Base-by-base conservation (phyloP, 1,140 invertebrate species). In the Drosophila persimilis region DNA sequence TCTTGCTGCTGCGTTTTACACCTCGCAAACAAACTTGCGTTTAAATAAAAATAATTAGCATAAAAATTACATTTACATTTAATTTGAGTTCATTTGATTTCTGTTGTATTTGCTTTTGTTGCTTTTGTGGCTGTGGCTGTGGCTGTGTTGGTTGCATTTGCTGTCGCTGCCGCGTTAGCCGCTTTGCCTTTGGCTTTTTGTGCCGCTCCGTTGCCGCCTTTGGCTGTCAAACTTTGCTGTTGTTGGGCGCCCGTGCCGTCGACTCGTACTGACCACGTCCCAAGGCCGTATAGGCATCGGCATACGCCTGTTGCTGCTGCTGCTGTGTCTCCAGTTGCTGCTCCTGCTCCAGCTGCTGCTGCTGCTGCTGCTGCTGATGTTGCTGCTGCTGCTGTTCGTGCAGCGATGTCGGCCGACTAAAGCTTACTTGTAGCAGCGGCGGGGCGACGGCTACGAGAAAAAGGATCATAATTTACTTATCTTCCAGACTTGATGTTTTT, bases 201-300 rank as follows among this genome's bases (percentile, higher is more conserved):
- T 81, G 74, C 54, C 79, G 79, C 74, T 83, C 79, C 70, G 62
- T 45, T 44, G 53, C 59, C 26, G 52, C 53, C 83, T 80, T 89
- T 80, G 84, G 76, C 77, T 91, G 92, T 94, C 93, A 94, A 90
- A 93, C 93, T 90, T 94, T 94, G 55, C 61, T 83, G 47, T 77
- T 83, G 73, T 67, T 73, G 60, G 92, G 93, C 92, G 83, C 73
- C 90, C 92, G 93, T 77, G 83, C 78, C 35, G 84, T 90, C 92
- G 91, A 91, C 90, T 92, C 91, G 90, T 92, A 88, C 75, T 92
- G 92, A 90, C 92, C 84, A 86, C 93, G 92, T 89, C 93, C 93
- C 86, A 93, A 91, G 90, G 94, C 95, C 73, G 94, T 94, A 74
- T 94, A 94, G 72, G 94, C 94, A 90, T 95, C 95, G 41, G 89